Base-by-base conservation (phyloP, 2,888 invertebrate genomes). In the Eudemis profundana region DNA sequence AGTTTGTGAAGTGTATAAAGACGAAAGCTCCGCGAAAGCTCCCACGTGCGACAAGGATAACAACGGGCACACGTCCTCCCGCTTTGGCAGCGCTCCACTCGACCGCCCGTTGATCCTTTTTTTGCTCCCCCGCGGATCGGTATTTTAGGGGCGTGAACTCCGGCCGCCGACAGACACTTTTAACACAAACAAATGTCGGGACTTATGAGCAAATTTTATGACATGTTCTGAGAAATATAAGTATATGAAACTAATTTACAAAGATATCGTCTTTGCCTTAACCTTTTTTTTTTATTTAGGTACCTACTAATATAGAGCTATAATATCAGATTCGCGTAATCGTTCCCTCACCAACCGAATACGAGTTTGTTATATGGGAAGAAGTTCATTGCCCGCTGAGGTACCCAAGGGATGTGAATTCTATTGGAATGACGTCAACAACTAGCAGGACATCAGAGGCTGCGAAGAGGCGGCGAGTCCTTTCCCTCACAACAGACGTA, bases 341-440 rank as follows among this genome's bases (percentile, higher is more conserved):
- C 47, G 47, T 51, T 33, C 42, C 17, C 36, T n/a, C 17, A 42
- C 50, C 50, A 44, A 51, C 50, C 60, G 53, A 36, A 44, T 29
- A 40, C 50, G 38, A 50, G 61, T 50, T 57, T 56, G 38, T 21
- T 29, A 40, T 21, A 40, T 59, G 51, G 64, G 49, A 61, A 40
- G 61, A 49, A 53, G 66, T 53, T 68, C 72, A 70, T 59, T 66
- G 69, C 66, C 77, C 83, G 80, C 78, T 53, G 89, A 81, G 91
- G 89, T 87, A 87, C 89, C 87, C 84, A 82, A 87, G 89, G 91
- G 90, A 90, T 89, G 87, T 85, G 83, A 81, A 85, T 84, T 87
- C 87, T 85, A 86, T 90, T 89, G 86, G 87, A 88, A 90, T 93
- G 93, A 93, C 93, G 93, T 93, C 93, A 93, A 93, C 90, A 93